These are phyloP conservation scores for Chymomyza costata DNA, from an alignment of 1,140 invertebrate species.

Conservation along the genomic window DNA sequence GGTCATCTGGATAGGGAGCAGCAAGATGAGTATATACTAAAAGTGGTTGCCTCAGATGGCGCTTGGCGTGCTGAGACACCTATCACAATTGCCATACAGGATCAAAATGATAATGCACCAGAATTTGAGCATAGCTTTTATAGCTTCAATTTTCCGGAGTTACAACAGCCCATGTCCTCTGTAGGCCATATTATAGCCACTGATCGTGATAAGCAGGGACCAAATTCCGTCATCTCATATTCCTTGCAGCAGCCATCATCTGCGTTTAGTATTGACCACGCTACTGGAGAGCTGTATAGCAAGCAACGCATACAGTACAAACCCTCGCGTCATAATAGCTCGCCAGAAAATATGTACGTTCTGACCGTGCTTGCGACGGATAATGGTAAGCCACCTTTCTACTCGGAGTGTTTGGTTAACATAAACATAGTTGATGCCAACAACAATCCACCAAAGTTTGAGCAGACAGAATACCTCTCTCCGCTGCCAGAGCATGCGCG, in stretches of 20 bases:
- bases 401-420: conserved; percentile 86
- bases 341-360: conserved; percentile 91
- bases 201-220: conserved; percentile 93
- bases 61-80: conserved; percentile 92
- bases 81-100: conserved; percentile 93
- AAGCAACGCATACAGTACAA: conserved; percentile 89
- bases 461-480: conserved; percentile 83
- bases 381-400: conserved; percentile 94
- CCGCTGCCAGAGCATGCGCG: conserved; percentile 87
- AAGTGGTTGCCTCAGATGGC: conserved; percentile 90
- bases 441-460: conserved; percentile 90
- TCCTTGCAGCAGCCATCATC: conserved; percentile 92
- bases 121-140: conserved; percentile 92
- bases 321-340: conserved; percentile 83
- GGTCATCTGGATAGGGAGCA: conserved; percentile 89
- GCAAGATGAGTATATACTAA: conserved; percentile 92
- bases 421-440: conserved; percentile 95
- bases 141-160: conserved; percentile 92
- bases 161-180: conserved; percentile 85
- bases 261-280: conserved; percentile 92
- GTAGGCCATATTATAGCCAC: conserved; percentile 92
- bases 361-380: conserved; percentile 91
- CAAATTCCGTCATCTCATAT: conserved; percentile 95
- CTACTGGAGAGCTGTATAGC: conserved; percentile 91
- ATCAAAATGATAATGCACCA: conserved; percentile 95